These are phyloP conservation scores for Brotula barbata DNA, from an alignment of 2,797 vertebrate genomes.

Conservation along the genomic window DNA sequence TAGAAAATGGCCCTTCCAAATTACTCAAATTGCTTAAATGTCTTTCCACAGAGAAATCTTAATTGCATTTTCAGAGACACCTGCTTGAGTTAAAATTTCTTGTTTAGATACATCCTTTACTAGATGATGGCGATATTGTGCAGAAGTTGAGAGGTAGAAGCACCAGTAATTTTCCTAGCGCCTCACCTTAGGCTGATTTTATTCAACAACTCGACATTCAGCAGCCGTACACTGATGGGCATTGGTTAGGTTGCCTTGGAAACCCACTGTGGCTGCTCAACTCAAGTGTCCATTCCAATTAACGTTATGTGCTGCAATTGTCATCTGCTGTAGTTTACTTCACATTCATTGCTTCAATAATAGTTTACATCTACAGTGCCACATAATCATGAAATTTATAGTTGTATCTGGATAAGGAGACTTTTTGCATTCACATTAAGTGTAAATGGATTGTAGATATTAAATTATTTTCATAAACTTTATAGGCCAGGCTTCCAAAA, in stretches of 20 bases:
- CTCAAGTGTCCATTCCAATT: constrained; percentile 53
- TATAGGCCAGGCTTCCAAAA: constrained; percentile 3
- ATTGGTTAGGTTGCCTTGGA: constrained; percentile 65
- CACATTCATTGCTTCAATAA: constrained; percentile 16
- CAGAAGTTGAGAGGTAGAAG: neutral
- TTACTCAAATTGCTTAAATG: constrained; percentile 21
- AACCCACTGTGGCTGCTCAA: constrained; percentile 50
- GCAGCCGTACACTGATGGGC: constrained; percentile 13
- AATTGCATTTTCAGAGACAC: neutral
- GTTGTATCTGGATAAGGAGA: neutral
- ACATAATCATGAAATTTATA: neutral
- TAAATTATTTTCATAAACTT: neutral
- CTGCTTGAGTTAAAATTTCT: neutral
- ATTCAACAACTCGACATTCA: constrained; percentile 43
- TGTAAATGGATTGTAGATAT: neutral
- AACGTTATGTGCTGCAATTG: constrained; percentile 47
- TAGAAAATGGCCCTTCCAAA: constrained; percentile 1
- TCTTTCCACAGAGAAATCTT: neutral
- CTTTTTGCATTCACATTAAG: no score
- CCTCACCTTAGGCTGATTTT: constrained; percentile 25
- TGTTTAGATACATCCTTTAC: constrained; percentile 16
- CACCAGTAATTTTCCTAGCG: constrained; percentile 11
- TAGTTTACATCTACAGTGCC: constrained; percentile 10
- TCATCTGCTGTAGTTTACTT: constrained; percentile 39
- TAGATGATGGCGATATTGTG: constrained; percentile 14